Evolutionary conservation across 1,140 invertebrate species (phyloP), one percentile per base, ranked within the genome.

Genomic region (Trachymyrmex septentrionalis): DNA sequence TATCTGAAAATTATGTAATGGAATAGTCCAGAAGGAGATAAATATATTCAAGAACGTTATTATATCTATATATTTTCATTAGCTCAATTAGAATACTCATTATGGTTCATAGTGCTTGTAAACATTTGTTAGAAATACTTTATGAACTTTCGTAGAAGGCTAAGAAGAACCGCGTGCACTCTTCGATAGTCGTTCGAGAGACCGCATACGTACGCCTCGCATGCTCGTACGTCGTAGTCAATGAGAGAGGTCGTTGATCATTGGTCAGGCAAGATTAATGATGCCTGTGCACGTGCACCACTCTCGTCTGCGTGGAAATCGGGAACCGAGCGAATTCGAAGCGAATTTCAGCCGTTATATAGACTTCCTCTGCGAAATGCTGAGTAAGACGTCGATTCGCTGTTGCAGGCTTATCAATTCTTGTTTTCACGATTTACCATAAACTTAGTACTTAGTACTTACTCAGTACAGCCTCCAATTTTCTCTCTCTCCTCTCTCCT

Each of bases 221-320:
- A 81, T 81, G 78, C 34, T 59, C 53, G 66, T 57, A 78, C 16
- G 76, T 24, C 66, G 66, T 81, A 71, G 78, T 81, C 64, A 81
- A 81, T 81, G 66, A 81, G 77, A 81, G 77, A 71, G 78, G 50
- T 81, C 64, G 34, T 81, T 81, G 64, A 81, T 81, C 78, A 81
- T 71, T 57, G 78, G 78, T 71, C 78, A 81, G 66, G 53, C 78
- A 81, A 71, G 78, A 81, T 81, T 81, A 71, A 81, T 81, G 78
- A 81, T 71, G 64, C 16, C 14, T 48, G 48, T 57, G 64, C 64
- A 81, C 77, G 77, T 81, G 77, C 66, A 59, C 30, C n/a, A 38
- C 21, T 69, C 63, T 69, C 50, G 66, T 16, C 50, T 44, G 53
- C 78, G 64, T 71, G 16, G 50, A 71, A 71, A 71, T 71, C 78